phyloP scores from a whole-genome alignment of 2,888 invertebrate genomes.

The Isotomurus palustris region DNA sequence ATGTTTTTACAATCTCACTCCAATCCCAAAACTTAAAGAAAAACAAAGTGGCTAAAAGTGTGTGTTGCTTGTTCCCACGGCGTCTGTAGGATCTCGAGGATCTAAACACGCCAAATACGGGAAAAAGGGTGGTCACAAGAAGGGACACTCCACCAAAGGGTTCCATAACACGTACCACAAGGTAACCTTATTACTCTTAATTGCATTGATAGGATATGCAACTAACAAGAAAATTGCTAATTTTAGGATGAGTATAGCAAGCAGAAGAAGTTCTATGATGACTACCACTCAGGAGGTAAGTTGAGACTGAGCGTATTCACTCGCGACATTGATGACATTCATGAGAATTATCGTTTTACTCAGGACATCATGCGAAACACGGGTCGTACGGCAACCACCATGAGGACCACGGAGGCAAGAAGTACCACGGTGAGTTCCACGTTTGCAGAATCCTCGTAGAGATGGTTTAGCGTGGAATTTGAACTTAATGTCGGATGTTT shows the following conservation, averaged over 20 bases:
- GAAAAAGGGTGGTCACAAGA: conserved; percentile 46
- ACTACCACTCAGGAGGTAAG: conserved; percentile 43
- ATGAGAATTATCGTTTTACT: not conserved
- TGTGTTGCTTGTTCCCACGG: too few species aligned
- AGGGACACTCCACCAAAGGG: conserved; percentile 42
- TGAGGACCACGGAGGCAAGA: conserved; percentile 45
- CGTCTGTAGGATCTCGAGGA: conserved; percentile 32
- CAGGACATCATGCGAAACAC: conserved; percentile 43
- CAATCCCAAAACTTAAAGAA: too few species aligned
- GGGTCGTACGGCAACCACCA: conserved; percentile 45
- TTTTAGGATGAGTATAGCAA: conserved; percentile 45
- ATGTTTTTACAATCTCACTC: not conserved
- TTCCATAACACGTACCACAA: conserved; percentile 46
- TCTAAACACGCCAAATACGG: conserved; percentile 46
- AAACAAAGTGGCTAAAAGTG: too few species aligned
- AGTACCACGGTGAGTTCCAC: conserved; percentile 41
- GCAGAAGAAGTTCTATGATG: conserved; percentile 46
- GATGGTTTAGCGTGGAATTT: too few species aligned
- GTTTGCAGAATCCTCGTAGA: not conserved
- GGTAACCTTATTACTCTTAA: conserved; percentile 24
- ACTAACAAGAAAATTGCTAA: too few species aligned
- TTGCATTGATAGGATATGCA: too few species aligned
- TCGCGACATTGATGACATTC: not conserved
- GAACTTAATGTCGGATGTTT: not conserved
- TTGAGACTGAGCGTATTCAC: too few species aligned